Evolutionary conservation across 2,888 invertebrate species (phyloP), one percentile per base, ranked within the genome.

Genomic region (Drosophila antonietae): DNA sequence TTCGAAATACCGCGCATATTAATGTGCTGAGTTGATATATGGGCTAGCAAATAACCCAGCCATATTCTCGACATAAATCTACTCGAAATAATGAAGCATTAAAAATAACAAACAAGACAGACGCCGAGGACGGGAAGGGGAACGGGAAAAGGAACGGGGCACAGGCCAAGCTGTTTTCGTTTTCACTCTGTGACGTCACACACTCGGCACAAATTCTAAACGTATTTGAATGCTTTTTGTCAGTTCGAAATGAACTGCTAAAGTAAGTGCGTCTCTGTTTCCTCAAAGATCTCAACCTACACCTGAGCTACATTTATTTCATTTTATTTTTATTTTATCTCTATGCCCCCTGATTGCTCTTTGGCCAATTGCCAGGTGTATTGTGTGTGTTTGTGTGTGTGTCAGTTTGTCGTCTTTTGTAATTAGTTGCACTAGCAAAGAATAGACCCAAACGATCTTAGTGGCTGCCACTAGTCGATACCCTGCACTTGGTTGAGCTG

Each of bases 371-470:
- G 65, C 67, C 66, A 60, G 60, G 33, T 55, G 33, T 69, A 35
- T 55, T 49, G 65, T 68, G 63, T 51, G 37, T 12, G 37, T 44
- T 4, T n/a, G 41, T 39, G 39, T 39, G 39, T 39, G 39, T 39
- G 14, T 37, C 2, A 18, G 55, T 41, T n/a, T 55, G 55, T 69
- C 66, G 65, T 52, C 49, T 69, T 64, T 69, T 77, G 70, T 80
- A 73, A 83, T 83, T 77, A 80, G 72, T 62, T 64, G 68, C 67
- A 71, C 51, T 57, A 58, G 59, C 53, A 49, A 53, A 33, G 39
- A 51, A 47, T n/a, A 57, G 4, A 43, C 28, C 14, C 15, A 49
- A 41, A 39, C 47, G 23, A 44, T 23, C 41, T 39, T 15, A 14
- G 9, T 10, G 23, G 23, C 15, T 35, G 15, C 3, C n/a, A 12